Base-by-base conservation (phyloP, 2,888 invertebrate genomes). In the Scaptomyza parva region DNA sequence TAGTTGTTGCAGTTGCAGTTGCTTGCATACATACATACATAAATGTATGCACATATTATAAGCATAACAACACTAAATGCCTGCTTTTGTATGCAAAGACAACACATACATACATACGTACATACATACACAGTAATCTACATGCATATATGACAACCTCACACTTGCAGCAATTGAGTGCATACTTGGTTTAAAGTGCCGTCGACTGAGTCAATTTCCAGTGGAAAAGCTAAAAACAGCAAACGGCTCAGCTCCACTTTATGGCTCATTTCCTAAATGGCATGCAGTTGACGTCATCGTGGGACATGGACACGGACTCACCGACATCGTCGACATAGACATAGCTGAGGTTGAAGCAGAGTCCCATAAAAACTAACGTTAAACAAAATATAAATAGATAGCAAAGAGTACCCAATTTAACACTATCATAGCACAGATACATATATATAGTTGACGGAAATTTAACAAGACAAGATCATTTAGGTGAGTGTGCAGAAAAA, bases 241-340 rank as follows among this genome's bases (percentile, higher is more conserved):
- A 35, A 65, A 63, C 70, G 62, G 51, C 66, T 51, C 55, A 55
- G 67, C 48, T 51, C 62, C 73, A 81, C 74, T 84, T 82, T 82
- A 88, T 88, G 85, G 88, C 87, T 88, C 87, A 88, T 88, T 82
- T 80, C 87, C 78, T 86, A 88, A 88, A 88, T 82, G 81, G 84
- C 65, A 66, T 76, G 84, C 85, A 60, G 86, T 65, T 68, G 76
- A 67, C 60, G 65, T 69, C 68, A 58, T 54, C 57, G 39, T 24
- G 22, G 48, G 14, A 14, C 11, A 43, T 18, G 54, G 35, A 37
- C 24, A 37, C 17, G 35, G 35, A 1, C 35, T 33, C 24, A 37
- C 17, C 14, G 35, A 1, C 35, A 35, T 8, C 5, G 12, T 18
- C 22, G 4, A n/a, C 30, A 5, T 54, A 9, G 22, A 30, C 30